A percentile compares a stretch with the other conserved stretches of the same genome.
Evolutionary conservation across 2,113 vertebrate genomes (phyloP).

Genomic region (Paramisgurnus dabryanus): DNA sequence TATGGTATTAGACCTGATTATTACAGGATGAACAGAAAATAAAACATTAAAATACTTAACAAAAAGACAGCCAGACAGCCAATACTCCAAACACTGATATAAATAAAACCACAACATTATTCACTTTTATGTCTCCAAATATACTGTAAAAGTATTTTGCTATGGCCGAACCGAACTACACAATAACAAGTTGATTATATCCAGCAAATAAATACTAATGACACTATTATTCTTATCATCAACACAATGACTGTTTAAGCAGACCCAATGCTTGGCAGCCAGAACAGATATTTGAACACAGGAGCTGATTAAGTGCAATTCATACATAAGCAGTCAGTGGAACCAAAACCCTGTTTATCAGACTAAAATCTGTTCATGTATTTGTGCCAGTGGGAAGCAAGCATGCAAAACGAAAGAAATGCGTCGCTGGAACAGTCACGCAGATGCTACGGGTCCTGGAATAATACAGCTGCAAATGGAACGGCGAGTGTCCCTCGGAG

Average conservation of each 20-base stretch:
- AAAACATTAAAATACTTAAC: no score
- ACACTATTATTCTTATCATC: constrained; percentile 39
- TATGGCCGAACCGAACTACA: background rate
- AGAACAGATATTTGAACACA: constrained; percentile 44
- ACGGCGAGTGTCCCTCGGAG: constrained; percentile 43
- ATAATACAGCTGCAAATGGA: constrained; percentile 47
- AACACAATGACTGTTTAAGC: constrained; percentile 31
- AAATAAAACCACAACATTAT: no score
- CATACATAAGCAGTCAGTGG: constrained; percentile 42
- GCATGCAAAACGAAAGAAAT: constrained; percentile 18
- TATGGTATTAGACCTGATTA: no score
- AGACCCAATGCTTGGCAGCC: constrained; percentile 11
- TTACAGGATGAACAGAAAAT: no score
- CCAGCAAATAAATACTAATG: constrained; percentile 11
- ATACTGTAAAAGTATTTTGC: background rate
- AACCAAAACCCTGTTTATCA: constrained; percentile 46
- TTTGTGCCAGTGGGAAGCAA: constrained; percentile 53
- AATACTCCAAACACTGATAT: no score
- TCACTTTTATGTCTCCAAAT: no score
- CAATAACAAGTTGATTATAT: constrained; percentile 36
- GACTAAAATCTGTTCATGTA: constrained; percentile 53
- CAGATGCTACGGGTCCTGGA: constrained; percentile 41
- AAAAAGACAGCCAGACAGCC: no score
- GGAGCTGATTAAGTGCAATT: constrained; percentile 49
- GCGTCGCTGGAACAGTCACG: constrained; percentile 35